Evolutionary conservation across 2,888 invertebrate species (phyloP), one percentile per base, ranked within the genome.

Genomic region (Mesopsocus fuscifrons): DNA sequence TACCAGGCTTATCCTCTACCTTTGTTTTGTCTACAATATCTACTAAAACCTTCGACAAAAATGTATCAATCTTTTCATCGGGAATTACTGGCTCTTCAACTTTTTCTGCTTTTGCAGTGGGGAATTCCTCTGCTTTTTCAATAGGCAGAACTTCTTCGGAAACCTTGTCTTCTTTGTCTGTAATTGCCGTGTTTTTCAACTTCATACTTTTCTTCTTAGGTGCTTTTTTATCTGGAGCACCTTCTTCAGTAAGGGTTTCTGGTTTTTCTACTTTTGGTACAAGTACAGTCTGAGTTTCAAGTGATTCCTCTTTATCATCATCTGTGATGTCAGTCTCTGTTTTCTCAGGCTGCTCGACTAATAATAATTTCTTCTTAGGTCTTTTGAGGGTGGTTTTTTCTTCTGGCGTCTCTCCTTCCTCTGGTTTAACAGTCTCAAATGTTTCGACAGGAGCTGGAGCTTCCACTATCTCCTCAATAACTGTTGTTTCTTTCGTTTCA

Each of bases 101-200:
- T 42, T 61, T 62, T 48, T 59, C 55, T 45, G 55, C 53, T 3
- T n/a, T n/a, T n/a, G n/a, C n/a, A n/a, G n/a, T n/a, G n/a, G n/a
- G n/a, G n/a, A n/a, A n/a, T n/a, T 55, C 57, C 32, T 43, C 22
- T 34, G 31, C 38, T 45, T 48, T 42, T n/a, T 20, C 35, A 34
- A 31, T 16, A 5, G 17, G 41, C 2, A 62, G 59, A 46, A 53
- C 51, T 18, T 59, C 61, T 42, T 56, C 55, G 9, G 57, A 55
- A 1, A 63, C 62, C 3, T 57, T 55, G 9, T 63, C 59, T 51
- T 64, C 61, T 2, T 61, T 60, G 1, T 63, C 49, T 21, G 59
- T 57, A 1, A 61, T 55, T 44, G 43, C 46, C 8, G 42, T 13
- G 47, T 44, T 34, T 38, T 41, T 22, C 46, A 45, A 15, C 31